Evolutionary conservation across 2,797 vertebrate genomes (phyloP), one percentile per base, ranked within the genome.

Genomic region (Peromyscus nudipes): DNA sequence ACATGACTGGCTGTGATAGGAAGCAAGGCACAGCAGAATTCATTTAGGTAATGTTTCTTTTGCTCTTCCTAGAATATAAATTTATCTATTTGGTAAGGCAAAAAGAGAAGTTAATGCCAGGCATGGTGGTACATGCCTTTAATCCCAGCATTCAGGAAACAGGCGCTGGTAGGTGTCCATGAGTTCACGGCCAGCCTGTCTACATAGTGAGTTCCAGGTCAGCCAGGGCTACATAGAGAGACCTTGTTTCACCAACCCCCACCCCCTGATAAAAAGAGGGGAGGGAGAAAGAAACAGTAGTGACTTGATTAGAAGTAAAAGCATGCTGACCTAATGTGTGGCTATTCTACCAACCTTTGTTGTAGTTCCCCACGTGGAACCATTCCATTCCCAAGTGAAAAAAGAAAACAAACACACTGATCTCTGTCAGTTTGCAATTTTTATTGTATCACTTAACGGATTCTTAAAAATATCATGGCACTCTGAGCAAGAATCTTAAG

Each of bases 21-120:
- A 25, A 95, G 96, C 85, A 98, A 91, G 97, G 64, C 92, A 87
- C 37, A 97, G 79, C 60, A 71, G 65, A 71, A 96, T 94, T 62
- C 0, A 95, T 77, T 92, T 96, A 80, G 49, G 21, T 55, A 87
- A 43, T 40, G 34, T 89, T 94, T n/a, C 0, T 13, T 55, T 96
- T 96, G 89, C 91, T 95, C 0, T 34, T 93, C 96, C 95, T 91
- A 89, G 34, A 92, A 40, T 21, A 65, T 92, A 27, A 93, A 29
- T 85, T 62, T 71, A 6, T 94, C 85, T 89, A 43, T 84, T 77
- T 82, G 31, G 16, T 43, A 94, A 85, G 55, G 49, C 77, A 79
- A 94, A 60, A 83, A 92, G 40, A 76, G 91, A 95, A 86, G 71
- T 16, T 62, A 77, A n/a, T 23, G 19, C 29, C 11, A 85, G 29